Evolutionary conservation across 2,888 invertebrate genomes (phyloP).

Genomic region (Patella pellucida): DNA sequence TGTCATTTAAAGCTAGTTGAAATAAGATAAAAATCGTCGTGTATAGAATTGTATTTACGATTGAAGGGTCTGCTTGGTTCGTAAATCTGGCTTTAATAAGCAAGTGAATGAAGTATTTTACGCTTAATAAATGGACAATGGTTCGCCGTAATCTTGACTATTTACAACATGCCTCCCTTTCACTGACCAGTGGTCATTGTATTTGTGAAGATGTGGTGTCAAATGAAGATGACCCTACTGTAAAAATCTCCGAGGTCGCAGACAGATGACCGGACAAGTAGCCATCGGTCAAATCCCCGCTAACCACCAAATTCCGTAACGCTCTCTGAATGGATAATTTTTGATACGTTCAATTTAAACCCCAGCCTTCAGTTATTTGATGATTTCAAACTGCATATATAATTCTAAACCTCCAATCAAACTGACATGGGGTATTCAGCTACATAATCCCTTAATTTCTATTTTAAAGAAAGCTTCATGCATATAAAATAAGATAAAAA

Average conservation of each 20-base stretch:
- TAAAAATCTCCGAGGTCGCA: constrained; percentile 2
- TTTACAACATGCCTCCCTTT: constrained; percentile 9
- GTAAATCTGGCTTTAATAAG: constrained; percentile 2
- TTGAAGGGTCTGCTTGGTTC: not conserved
- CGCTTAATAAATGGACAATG: constrained; percentile 5
- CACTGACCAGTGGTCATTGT: constrained; percentile 2
- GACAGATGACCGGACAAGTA: constrained; percentile 10
- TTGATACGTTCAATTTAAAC: not conserved
- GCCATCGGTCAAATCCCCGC: constrained; percentile 5
- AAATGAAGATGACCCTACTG: constrained; percentile 4
- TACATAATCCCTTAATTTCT: not conserved
- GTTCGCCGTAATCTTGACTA: not conserved
- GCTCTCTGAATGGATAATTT: constrained; percentile 1
- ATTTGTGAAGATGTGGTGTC: not conserved
- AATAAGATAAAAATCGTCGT: constrained; percentile 2
- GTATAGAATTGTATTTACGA: constrained; percentile 9
- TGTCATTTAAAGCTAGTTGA: not conserved
- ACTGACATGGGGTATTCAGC: not conserved
- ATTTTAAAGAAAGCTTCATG: not conserved
- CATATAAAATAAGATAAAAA: not conserved
- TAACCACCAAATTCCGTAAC: constrained; percentile 10
- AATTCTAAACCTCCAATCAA: not conserved
- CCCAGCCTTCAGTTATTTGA: not conserved
- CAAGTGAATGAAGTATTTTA: constrained; percentile 5
- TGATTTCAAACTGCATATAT: constrained; percentile 4